phyloP scores from a whole-genome alignment of 2,113 vertebrate genomes.

The Sterna hirundo region DNA sequence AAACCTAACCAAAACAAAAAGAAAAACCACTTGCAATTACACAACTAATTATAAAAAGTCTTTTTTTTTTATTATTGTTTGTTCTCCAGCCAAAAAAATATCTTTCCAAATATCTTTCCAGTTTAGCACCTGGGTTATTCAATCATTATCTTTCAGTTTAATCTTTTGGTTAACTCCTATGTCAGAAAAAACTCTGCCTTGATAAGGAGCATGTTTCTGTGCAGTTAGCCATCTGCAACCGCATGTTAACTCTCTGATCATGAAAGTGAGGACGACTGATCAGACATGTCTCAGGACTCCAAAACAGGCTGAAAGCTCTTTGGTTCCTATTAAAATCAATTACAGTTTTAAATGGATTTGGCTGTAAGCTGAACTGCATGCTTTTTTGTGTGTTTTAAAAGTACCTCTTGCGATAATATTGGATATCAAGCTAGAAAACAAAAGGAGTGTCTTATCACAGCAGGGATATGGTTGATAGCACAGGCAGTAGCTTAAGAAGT shows the following conservation, averaged over 20 bases:
- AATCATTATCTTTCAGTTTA: not conserved
- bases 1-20: not conserved
- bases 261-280: not conserved
- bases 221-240: not conserved
- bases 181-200: not conserved
- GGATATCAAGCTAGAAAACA: not conserved
- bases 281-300: not conserved
- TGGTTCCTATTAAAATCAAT: not conserved
- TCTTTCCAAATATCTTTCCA: not conserved
- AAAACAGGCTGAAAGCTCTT: not conserved
- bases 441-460: fast-evolving
- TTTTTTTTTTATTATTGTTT: not conserved
- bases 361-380: not conserved
- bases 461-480: not conserved
- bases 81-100: not conserved
- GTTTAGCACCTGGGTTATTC: not conserved
- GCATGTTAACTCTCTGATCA: not conserved
- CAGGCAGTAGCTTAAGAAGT: not conserved
- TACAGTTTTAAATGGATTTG: not conserved
- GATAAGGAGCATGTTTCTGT: not conserved
- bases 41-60: not conserved
- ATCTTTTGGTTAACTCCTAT: not conserved
- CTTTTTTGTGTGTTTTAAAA: not conserved
- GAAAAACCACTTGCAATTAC: not conserved
- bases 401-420: not conserved